Evolutionary conservation across 2,888 invertebrate genomes (phyloP), one percentile per base, ranked within the genome.

Genomic region (Rambutsinella grinnellia): DNA sequence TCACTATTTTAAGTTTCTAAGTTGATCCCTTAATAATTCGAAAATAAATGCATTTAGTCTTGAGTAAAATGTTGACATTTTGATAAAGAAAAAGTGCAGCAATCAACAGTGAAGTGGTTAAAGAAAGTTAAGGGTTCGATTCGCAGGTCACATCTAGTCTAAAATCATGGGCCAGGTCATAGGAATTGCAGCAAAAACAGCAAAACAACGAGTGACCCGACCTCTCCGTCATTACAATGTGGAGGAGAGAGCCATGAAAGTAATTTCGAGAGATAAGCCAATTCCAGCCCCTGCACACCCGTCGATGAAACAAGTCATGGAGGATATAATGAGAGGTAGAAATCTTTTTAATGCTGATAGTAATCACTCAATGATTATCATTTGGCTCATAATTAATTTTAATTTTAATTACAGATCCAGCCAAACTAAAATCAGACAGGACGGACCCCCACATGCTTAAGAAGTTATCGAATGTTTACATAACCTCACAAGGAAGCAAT

Each of bases 171-270:
- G n/a, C n/a, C n/a, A 51, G 17, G 5, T 2, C 8, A 70, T 70
- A 63, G 70, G 70, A 3, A 26, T n/a, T 1, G 56, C 24, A 19
- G 28, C 47, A 8, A 62, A 63, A 36, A 13, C 28, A 1, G 47
- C 24, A 1, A 15, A 28, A 27, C 54, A 36, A 10, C 26, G 27
- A 13, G 36, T 57, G 17, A 17, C 19, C 1, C 24, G 82, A 46
- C 83, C 85, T 2, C 15, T 89, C 17, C 90, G 90, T 85, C 90
- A 91, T 26, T 93, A 91, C 84, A 94, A 94, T 87, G 89, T 93
- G 1, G 94, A 93, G 85, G 92, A 90, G 86, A 90, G 94, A 79
- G 93, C 93, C 26, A 91, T 92, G 84, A 91, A 91, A 84, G 87
- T 91, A 21, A 90, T 95, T 81, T 89, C 91, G 0, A 89, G 89